These are phyloP conservation scores for Pipistrellus pipistrellus DNA, from an alignment of 2,797 vertebrate genomes.

Conservation along the genomic window DNA sequence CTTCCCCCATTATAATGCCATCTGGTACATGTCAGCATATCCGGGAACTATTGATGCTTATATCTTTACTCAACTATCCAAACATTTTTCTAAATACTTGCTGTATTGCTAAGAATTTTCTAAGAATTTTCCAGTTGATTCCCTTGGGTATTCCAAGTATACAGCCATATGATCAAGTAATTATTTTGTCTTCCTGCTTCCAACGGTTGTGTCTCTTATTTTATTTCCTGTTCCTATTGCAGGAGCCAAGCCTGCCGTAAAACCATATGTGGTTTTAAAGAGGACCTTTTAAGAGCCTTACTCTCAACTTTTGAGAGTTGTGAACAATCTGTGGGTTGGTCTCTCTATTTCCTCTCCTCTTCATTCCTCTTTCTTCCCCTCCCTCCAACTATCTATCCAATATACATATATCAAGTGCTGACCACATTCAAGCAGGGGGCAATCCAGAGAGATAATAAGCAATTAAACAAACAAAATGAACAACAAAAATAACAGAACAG, in stretches of 20 bases:
- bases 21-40: not conserved
- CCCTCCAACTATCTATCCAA: not conserved
- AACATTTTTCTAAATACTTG: not conserved
- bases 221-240: not conserved
- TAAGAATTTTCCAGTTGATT: conserved; percentile 19
- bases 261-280: conserved; percentile 17
- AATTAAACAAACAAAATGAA: not conserved
- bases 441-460: not conserved
- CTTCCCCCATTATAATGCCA: not conserved
- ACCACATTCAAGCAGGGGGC: not conserved
- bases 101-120: not conserved
- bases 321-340: not conserved
- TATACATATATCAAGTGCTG: not conserved
- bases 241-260: not conserved
- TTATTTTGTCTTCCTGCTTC: conserved; percentile 32
- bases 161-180: not conserved
- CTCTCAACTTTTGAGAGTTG: not conserved
- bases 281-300: conserved; percentile 24
- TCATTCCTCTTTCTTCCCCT: not conserved
- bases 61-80: not conserved
- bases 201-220: not conserved
- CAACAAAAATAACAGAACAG: not conserved
- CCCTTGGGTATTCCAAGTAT: not conserved
- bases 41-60: not conserved
- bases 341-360: not conserved